Conservation (phyloP, 2,113 vertebrate genomes). For the Ammodytes dubius region DNA sequence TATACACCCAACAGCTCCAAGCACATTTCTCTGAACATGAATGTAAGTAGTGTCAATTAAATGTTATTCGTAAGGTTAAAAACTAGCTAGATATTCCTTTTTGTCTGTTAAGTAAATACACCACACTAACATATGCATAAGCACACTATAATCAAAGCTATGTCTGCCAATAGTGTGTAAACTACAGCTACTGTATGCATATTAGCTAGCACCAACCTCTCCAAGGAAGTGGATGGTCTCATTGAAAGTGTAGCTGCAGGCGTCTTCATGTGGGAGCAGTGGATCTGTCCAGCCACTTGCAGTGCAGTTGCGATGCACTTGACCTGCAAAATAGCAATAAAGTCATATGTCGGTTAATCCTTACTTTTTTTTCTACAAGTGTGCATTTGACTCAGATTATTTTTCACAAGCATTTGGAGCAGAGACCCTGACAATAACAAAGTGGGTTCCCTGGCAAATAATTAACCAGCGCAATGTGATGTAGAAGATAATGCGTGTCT, state of each 20-base stretch:
- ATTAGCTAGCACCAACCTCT: slow-evolving; percentile 50
- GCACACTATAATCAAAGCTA: neutral
- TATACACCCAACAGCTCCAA: neutral
- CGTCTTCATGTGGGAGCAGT: slow-evolving; percentile 87
- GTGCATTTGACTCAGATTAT: neutral
- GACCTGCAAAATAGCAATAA: slow-evolving; percentile 77
- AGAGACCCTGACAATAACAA: slow-evolving; percentile 53
- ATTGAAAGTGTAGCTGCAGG: slow-evolving; percentile 88
- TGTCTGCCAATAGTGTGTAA: neutral
- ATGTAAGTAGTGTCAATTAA: neutral
- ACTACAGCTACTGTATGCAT: neutral
- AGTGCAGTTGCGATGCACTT: slow-evolving; percentile 90
- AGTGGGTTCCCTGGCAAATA: slow-evolving; percentile 36
- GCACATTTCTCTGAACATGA: neutral
- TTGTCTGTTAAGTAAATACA: neutral
- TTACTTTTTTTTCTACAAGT: neutral
- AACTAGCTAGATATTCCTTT: neutral
- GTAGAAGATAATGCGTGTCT: slow-evolving; percentile 20
- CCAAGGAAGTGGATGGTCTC: slow-evolving; percentile 71
- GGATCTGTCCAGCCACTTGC: slow-evolving; percentile 88
- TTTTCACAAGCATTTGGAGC: slow-evolving; percentile 24
- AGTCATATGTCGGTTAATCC: neutral
- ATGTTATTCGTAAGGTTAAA: neutral
- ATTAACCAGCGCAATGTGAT: slow-evolving; percentile 48
- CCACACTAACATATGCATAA: neutral